Evolutionary conservation across 2,113 vertebrate species (phyloP).

Genomic region (Pogonocichla stellata): DNA sequence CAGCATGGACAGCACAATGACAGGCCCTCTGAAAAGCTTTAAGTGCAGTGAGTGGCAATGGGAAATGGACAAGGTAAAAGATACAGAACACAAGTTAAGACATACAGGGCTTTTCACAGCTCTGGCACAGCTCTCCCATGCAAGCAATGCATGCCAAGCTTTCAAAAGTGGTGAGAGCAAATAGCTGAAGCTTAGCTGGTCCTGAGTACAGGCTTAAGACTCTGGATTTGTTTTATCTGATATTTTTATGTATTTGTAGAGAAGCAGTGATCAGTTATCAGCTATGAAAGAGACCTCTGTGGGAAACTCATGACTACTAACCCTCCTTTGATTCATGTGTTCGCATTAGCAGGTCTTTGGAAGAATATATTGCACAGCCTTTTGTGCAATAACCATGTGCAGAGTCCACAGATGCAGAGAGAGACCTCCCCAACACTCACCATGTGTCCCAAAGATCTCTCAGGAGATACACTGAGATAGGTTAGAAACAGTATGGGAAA

Average conservation of each 20-base stretch:
- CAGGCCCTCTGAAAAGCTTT: not conserved
- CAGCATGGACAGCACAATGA: not conserved
- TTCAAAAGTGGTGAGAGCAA: not conserved
- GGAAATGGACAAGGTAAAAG: not conserved
- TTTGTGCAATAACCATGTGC: not conserved
- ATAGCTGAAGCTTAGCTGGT: not conserved
- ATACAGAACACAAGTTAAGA: not conserved
- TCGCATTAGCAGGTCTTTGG: not conserved
- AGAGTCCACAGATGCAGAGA: not conserved
- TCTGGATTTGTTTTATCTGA: not conserved
- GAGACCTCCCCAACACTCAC: not conserved
- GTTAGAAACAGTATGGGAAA: not conserved
- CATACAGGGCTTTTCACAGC: not conserved
- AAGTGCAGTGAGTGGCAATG: not conserved
- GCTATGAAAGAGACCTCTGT: not conserved
- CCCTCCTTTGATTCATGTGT: not conserved
- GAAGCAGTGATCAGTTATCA: not conserved
- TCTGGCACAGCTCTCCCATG: not conserved
- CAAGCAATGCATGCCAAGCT: not conserved
- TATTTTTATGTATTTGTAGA: not conserved
- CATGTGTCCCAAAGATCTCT: not conserved
- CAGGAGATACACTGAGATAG: not conserved
- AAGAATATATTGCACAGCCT: not conserved
- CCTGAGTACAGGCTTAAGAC: not conserved
- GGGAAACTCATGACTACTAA: not conserved